Evolutionary conservation across 2,888 invertebrate species (phyloP), one percentile per base, ranked within the genome.

Genomic region (Clistopyga incitator): DNA sequence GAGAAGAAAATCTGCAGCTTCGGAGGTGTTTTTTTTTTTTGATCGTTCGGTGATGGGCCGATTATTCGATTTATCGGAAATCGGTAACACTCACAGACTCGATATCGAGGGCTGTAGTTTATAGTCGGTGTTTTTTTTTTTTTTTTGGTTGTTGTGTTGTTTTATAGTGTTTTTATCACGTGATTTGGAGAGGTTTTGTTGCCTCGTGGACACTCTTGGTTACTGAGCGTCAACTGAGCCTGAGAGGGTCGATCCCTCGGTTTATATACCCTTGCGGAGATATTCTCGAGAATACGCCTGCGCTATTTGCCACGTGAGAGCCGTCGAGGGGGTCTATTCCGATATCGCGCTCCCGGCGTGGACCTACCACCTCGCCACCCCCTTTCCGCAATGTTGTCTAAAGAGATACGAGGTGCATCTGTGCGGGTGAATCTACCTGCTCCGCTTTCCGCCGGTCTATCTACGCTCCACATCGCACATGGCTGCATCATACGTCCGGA

Each of bases 221-320:
- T 81, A 54, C 70, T 84, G 87, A 88, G 86, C 85, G 86, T 86
- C 72, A 77, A 91, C 91, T 91, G 90, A 90, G 86, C 84, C 75
- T 59, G 86, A 68, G 81, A 74, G 82, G 85, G 85, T 83, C 76
- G 87, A 80, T 74, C 64, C 86, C 64, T 86, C 82, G 84, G 86
- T 88, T 90, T 91, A 89, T 91, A 91, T 91, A 90, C 80, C 84
- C 87, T 87, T 85, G 86, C 84, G 75, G 59, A 34, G 71, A 67
- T 47, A 75, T 65, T 34, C 65, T 56, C 20, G 42, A 70, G 45
- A 68, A 52, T 82, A 86, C 76, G 89, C 88, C 78, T 82, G 85
- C 85, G 87, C 81, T 70, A 29, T 68, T 18, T 74, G 56, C 81
- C 85, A 85, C 84, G 85, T 85, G 85, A 86, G 75, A 78, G 59